A percentile compares a stretch with the other conserved stretches of the same genome.
Evolutionary conservation across 2,888 invertebrate species (phyloP).

Genomic region (Aleiodes leptofemur): DNA sequence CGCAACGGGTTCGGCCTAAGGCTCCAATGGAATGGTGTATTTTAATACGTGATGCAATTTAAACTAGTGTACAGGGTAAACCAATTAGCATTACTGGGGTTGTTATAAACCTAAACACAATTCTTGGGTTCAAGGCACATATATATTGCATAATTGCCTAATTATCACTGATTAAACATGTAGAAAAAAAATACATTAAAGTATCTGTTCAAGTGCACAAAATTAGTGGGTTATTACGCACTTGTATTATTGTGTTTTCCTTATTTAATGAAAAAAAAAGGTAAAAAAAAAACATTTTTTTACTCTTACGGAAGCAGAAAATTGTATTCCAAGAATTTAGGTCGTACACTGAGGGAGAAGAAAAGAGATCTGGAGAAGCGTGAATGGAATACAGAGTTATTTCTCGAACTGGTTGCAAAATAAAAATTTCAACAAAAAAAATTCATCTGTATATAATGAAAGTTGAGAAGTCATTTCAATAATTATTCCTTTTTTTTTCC

Average conservation of each 20-base stretch:
- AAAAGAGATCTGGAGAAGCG: conserved; percentile 22
- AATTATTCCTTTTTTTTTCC: conserved; percentile 6
- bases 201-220: conserved; percentile 28
- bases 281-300: neutral
- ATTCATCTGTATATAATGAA: conserved; percentile 2
- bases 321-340: conserved; percentile 33
- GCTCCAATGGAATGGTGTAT: conserved; percentile 48
- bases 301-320: conserved; percentile 20
- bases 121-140: conserved; percentile 32
- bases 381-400: conserved; percentile 22
- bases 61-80: neutral
- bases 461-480: conserved; percentile 20
- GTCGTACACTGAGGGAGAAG: conserved; percentile 24
- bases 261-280: conserved; percentile 9
- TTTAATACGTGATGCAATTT: conserved; percentile 50
- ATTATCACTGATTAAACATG: neutral
- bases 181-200: neutral
- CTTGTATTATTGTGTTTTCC: conserved; percentile 11
- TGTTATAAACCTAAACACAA: conserved; percentile 21
- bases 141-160: neutral
- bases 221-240: conserved; percentile 19
- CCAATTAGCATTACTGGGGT: conserved; percentile 33
- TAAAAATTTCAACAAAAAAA: neutral
- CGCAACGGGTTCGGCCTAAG: conserved; percentile 49
- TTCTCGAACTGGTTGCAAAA: conserved; percentile 9